phyloP scores from a whole-genome alignment of 2,797 vertebrate genomes.

The Molossus alvarezi region DNA sequence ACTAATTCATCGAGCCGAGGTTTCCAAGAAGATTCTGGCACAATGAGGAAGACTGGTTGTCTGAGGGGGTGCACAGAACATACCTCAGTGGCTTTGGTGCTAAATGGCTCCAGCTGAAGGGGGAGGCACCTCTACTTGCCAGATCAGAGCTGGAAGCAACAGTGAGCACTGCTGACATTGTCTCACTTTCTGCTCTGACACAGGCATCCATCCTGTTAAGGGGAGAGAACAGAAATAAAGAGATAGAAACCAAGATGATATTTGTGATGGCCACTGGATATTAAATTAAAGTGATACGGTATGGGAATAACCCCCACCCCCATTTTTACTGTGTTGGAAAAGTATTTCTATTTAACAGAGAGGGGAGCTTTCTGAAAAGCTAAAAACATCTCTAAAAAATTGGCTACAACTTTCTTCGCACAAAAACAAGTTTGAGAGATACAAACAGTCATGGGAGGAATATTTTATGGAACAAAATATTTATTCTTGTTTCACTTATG shows the following conservation, averaged over 20 bases:
- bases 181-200: not conserved
- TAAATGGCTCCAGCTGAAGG: slow-evolving; percentile 32
- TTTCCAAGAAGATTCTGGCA: slow-evolving; percentile 82
- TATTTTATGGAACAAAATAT: slow-evolving; percentile 83
- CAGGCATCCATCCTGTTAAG: not conserved
- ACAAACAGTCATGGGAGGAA: slow-evolving; percentile 70
- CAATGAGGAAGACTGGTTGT: slow-evolving; percentile 78
- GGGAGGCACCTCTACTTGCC: slow-evolving; percentile 30
- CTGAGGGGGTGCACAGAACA: slow-evolving; percentile 68
- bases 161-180: not conserved
- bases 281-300: slow-evolving; percentile 29
- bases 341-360: slow-evolving; percentile 1
- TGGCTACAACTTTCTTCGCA: slow-evolving; percentile 55
- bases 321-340: slow-evolving; percentile 58
- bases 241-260: not conserved
- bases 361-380: slow-evolving; percentile 61
- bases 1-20: slow-evolving; percentile 66
- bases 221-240: not conserved
- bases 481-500: slow-evolving; percentile 82
- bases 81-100: slow-evolving; percentile 53
- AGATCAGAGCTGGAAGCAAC: slow-evolving; percentile 26
- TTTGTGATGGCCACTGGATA: slow-evolving; percentile 28
- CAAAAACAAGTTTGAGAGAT: slow-evolving; percentile 72
- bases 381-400: slow-evolving; percentile 51
- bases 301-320: not conserved